Evolutionary conservation across 2,888 invertebrate genomes (phyloP).

Genomic region (Sarcophaga carnaria): DNA sequence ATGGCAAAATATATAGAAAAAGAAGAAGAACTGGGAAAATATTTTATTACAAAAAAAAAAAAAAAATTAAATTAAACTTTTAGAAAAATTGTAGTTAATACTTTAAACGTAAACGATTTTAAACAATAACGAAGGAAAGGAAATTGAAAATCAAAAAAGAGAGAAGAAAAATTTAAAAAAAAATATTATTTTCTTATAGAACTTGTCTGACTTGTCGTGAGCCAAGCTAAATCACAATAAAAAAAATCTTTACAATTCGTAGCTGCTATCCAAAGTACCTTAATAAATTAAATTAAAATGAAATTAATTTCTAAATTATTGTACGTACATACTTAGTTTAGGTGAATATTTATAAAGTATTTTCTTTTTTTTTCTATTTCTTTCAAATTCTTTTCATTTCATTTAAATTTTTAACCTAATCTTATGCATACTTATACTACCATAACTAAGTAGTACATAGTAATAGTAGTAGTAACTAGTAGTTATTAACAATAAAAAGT

Average conservation of each 20-base stretch:
- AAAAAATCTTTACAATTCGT: background rate
- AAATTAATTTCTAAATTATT: background rate
- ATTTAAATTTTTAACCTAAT: too few relatives aligned
- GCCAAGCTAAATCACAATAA: background rate
- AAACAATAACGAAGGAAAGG: background rate
- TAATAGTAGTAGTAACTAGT: background rate
- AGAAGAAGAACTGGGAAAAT: too few relatives aligned
- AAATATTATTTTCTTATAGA: too few relatives aligned
- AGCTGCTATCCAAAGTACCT: slow-evolving; percentile 35
- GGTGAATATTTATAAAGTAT: background rate
- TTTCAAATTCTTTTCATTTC: too few relatives aligned
- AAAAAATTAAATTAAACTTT: background rate
- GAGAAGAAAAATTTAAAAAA: background rate
- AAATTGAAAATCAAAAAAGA: background rate
- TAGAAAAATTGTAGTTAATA: background rate
- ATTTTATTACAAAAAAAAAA: background rate
- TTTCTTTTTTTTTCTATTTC: background rate
- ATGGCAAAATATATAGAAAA: too few relatives aligned
- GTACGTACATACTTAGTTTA: background rate
- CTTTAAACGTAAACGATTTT: background rate
- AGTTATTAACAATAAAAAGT: slow-evolving; percentile 19
- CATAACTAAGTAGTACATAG: too few relatives aligned
- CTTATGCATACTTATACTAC: too few relatives aligned
- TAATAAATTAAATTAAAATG: background rate
- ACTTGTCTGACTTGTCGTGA: slow-evolving; percentile 9